Base-by-base conservation (phyloP, 92 coral and sea anemone genomes). In the Bergia sp. region DNA sequence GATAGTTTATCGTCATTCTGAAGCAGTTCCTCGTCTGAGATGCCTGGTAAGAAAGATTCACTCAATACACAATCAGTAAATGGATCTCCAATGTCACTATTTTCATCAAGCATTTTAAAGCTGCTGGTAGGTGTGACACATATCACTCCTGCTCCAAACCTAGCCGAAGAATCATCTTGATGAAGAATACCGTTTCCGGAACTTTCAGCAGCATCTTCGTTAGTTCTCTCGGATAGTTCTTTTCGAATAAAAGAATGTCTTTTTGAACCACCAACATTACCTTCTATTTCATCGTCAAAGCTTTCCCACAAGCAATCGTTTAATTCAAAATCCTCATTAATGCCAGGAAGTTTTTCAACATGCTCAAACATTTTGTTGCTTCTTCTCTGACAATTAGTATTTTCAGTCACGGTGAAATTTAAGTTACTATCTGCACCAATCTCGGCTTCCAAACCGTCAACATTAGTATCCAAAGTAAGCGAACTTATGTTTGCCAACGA, bases 401-500 rank as follows among this genome's bases (percentile, higher is more conserved):
- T 71, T 84, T 71, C 21, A 44, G 79, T 3, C 15, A 37, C 21
- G 57, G 1, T n/a, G 43, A 2, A 4, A 36, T 43, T 43, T 7
- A 69, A 16, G 49, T 84, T 13, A 71, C 7, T 47, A 10, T 45
- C 64, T 45, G 44, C 38, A 84, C 16, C n/a, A 45, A 37, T 21
- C 75, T 47, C 79, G 72, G 16, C 4, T 13, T 89, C 86, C 38
- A 23, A 81, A 4, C 67, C 57, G 23, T 45, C 74, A 38, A 41
- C 23, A 85, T 79, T 83, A 65, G 86, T 77, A 55, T n/a, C 85
- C 2, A 86, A 77, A 18, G 91, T 64, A 39, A 90, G 67, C 29
- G 91, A 91, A 49, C 90, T 86, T 13, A 94, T 80, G 40, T 93
- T 86, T 5, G 93, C 91, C 53, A 95, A 79, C 65, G 91, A 86